Evolutionary conservation across 2,113 vertebrate species (phyloP), one percentile per base, ranked within the genome.

Genomic region (Turdus rufiventris): DNA sequence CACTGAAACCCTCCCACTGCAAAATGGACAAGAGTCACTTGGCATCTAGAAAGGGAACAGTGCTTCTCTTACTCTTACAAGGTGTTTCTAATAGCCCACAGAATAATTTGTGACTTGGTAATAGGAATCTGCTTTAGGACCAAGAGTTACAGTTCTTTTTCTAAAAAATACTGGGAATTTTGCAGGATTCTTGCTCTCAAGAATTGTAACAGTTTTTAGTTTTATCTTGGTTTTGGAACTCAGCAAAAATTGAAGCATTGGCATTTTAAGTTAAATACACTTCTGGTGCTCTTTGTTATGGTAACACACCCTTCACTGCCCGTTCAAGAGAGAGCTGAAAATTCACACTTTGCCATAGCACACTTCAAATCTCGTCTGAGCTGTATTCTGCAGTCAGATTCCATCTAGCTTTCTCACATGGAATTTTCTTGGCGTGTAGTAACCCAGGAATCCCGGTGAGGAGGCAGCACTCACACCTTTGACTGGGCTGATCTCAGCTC

Each of bases 361-460:
- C 1, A 0, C 38, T 71, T 54, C 8, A 26, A 50, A 38, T 34
- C 18, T 38, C 61, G 45, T 14, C 31, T 74, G 65, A 51, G 70
- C 34, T 21, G 19, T 4, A 0, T 65, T 66, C 31, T 50, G 24
- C 0, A 42, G 51, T 5, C 16, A 57, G 58, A 5, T 62, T 77
- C 33, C 18, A 14, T 7, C 4, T 3, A 7, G 4, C 4, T 76
- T 68, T 45, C 47, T 86, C 50, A 24, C 19, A 0, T 4, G 25
- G 34, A 47, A 10, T 45, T 33, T 18, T 19, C 50, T 6, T 54
- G 58, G 81, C 45, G 0, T 0, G 0, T 14, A 53, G 61, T 23
- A 67, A 54, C 48, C 18, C 48, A 23, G 71, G 24, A 53, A 15
- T 18, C 5, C 18, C 1, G 1, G 60, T 17, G 88, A 17, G 58